These are phyloP conservation scores for Leptoteleia sp. DNA, from an alignment of 1,140 invertebrate species.

Conservation along the genomic window DNA sequence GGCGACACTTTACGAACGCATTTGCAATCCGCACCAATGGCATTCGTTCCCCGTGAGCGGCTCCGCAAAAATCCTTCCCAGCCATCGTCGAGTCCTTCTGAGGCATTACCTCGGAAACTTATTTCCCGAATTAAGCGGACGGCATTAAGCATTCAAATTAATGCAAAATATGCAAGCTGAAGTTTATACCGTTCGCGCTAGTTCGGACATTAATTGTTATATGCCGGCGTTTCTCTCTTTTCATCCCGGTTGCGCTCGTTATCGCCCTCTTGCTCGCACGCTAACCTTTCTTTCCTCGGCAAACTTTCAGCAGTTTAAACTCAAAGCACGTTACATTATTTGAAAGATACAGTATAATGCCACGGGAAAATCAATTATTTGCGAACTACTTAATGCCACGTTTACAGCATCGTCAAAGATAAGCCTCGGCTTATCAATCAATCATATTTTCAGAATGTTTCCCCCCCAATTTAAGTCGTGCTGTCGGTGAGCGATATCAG, in stretches of 20 bases:
- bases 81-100: slow-evolving; percentile 19
- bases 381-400: background rate
- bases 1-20: slow-evolving; percentile 1
- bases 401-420: slow-evolving; percentile 13
- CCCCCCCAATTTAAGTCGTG: no score
- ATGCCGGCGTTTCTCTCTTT: slow-evolving; percentile 16
- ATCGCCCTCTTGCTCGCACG: no score
- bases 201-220: slow-evolving; percentile 52
- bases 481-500: no score
- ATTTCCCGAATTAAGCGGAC: slow-evolving; percentile 18
- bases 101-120: slow-evolving; percentile 28
- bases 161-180: slow-evolving; percentile 36
- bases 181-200: slow-evolving; percentile 34
- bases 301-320: slow-evolving; percentile 34
- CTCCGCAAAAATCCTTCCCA: slow-evolving; percentile 19
- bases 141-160: slow-evolving; percentile 34
- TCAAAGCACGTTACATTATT: slow-evolving; percentile 28
- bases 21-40: slow-evolving; percentile 12
- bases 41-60: slow-evolving; percentile 8
- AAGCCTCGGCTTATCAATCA: slow-evolving; percentile 3
- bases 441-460: slow-evolving; percentile 1
- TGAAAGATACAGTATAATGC: slow-evolving; percentile 16
- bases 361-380: slow-evolving; percentile 18
- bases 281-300: no score
- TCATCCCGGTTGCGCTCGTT: no score